Base-by-base conservation (phyloP, 2,888 invertebrate genomes). In the Arrhopalites spinosus region DNA sequence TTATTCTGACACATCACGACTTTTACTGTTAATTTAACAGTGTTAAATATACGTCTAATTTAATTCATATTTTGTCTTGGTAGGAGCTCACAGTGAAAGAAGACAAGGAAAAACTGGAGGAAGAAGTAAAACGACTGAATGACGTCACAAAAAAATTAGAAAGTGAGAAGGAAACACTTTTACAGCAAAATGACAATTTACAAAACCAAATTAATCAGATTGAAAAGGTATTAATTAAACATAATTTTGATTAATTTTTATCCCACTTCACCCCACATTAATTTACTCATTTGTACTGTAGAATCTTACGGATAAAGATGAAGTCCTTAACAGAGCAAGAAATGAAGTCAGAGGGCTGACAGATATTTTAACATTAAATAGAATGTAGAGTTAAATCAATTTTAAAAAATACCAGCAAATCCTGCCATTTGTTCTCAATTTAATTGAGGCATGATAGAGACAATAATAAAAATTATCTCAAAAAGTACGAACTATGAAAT, bases 271-370 rank as follows among this genome's bases (percentile, higher is more conserved):
- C 8, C 59, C 7, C 59, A 59, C 11, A 13, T 75, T 45, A 61
- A n/a, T n/a, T 36, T 29, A 20, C 7, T 27, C 30, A 27, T 27
- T 47, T 53, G 43, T 66, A n/a, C 25, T 47, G 13, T 17, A 77
- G 77, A 64, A 79, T 64, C 45, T 77, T n/a, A 43, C 72, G 0
- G 77, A 75, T 17, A 80, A 81, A 30, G 78, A 76, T 47, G 63
- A 78, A 8, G 73, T 71, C 5, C 78, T 78, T 63, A 71, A 61
- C 23, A 71, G 79, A 69, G 78, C 80, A 2, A 73, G 76, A 29
- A 73, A 70, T 64, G 82, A 81, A 50, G 56, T 80, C 15, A 79
- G 80, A 47, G 81, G 81, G 36, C 67, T 75, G 15, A 43, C 74
- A 1, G 81, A 81, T 30, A 53, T 75, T n/a, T 30, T 74, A 23